Conservation (phyloP, 2,797 vertebrate species). For the Acanthiza pusilla region DNA sequence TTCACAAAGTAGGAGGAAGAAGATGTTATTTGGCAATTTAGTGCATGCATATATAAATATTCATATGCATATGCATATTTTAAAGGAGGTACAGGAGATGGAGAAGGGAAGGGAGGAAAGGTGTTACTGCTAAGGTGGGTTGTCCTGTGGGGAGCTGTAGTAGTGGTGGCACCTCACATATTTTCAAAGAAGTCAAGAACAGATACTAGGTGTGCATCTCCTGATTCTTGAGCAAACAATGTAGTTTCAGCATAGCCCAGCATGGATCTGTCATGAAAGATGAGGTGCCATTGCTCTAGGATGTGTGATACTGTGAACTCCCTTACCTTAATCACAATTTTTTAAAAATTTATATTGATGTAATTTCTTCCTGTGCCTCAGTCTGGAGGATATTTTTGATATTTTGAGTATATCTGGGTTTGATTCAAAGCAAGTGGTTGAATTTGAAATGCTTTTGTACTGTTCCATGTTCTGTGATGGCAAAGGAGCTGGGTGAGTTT, state of each 20-base stretch:
- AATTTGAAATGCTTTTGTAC: background rate
- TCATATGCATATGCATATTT: rapidly evolving
- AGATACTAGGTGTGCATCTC: background rate
- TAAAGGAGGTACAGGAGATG: background rate
- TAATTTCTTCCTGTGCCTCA: background rate
- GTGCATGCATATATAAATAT: rapidly evolving
- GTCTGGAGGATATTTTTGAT: background rate
- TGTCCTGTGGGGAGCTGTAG: background rate
- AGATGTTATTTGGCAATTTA: background rate
- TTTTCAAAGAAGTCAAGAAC: background rate
- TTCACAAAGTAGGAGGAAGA: rapidly evolving
- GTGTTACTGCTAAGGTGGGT: background rate
- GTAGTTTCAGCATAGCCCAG: background rate
- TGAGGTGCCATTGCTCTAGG: background rate
- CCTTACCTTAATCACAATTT: background rate
- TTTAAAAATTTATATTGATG: background rate
- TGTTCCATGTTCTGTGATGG: background rate
- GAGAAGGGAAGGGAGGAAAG: background rate
- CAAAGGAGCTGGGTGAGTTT: background rate
- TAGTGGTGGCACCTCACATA: rapidly evolving
- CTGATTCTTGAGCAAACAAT: background rate
- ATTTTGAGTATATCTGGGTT: background rate
- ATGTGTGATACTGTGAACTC: background rate
- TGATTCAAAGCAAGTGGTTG: background rate
- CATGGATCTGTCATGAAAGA: background rate